phyloP scores from a whole-genome alignment of 2,113 vertebrate species.

The Cephalopholis sonnerati region DNA sequence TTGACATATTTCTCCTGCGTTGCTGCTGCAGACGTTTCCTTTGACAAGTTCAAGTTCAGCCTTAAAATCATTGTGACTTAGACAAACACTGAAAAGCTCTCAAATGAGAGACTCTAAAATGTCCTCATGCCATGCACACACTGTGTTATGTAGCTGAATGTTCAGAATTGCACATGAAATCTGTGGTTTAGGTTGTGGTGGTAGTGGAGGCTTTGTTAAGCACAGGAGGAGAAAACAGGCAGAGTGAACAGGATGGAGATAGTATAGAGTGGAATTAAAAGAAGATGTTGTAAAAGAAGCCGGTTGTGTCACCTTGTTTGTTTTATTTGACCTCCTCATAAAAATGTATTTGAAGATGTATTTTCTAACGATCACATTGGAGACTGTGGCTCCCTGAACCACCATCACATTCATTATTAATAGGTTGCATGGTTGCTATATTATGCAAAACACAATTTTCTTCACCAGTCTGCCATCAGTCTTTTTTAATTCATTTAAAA shows the following conservation, averaged over 20 bases:
- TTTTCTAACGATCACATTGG: neutral
- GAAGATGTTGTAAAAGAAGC: neutral
- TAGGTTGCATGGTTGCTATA: neutral
- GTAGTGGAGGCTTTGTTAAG: neutral
- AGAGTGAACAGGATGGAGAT: neutral
- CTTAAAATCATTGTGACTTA: constrained; percentile 45
- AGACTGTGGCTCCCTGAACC: neutral
- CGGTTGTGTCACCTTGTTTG: neutral
- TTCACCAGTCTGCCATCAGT: neutral
- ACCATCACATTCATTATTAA: neutral
- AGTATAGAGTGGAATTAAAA: neutral
- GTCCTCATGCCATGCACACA: neutral
- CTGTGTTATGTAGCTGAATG: neutral
- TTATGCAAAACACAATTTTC: neutral
- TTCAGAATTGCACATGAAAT: neutral
- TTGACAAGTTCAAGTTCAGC: neutral
- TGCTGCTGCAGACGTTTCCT: constrained; percentile 42
- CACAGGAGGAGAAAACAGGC: neutral
- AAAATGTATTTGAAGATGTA: neutral
- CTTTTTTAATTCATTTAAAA: neutral
- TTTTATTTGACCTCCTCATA: neutral
- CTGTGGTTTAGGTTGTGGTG: neutral
- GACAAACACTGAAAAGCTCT: constrained; percentile 22
- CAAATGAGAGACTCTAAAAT: neutral
- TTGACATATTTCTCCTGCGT: constrained; percentile 19